phyloP scores from a whole-genome alignment of 1,140 invertebrate species.

The Zaprionus gabonicus region DNA sequence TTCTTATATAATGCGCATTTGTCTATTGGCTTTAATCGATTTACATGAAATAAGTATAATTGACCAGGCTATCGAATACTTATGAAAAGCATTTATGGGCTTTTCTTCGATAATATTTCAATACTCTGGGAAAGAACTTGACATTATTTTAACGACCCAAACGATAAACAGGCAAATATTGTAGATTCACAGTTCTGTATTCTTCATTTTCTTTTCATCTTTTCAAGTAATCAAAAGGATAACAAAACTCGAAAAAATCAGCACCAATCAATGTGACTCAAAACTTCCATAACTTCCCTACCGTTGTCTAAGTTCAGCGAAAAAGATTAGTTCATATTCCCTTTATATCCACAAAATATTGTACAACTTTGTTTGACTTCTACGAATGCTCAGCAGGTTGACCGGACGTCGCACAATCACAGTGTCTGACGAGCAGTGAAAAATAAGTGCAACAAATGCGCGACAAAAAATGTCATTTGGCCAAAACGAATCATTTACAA shows the following conservation, averaged over 20 bases:
- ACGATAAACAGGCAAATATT: not conserved
- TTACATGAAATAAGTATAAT: not conserved
- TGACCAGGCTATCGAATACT: no score
- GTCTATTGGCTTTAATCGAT: not conserved
- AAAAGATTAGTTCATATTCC: not conserved
- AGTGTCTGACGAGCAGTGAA: constrained; percentile 55
- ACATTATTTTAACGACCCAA: no score
- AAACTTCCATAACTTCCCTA: no score
- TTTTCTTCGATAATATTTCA: no score
- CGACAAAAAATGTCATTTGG: constrained; percentile 75
- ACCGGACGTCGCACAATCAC: constrained; percentile 1
- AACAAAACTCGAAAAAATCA: no score
- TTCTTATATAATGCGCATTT: constrained; percentile 57
- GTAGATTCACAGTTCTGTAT: no score
- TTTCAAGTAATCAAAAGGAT: no score
- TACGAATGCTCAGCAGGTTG: not conserved
- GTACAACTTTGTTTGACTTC: not conserved
- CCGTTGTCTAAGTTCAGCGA: no score
- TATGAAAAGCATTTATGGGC: not conserved
- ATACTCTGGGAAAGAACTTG: no score
- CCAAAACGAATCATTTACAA: constrained; percentile 83
- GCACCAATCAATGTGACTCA: no score
- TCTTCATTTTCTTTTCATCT: no score
- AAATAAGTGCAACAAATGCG: constrained; percentile 80
- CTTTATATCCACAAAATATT: not conserved